Evolutionary conservation across 2,888 invertebrate species (phyloP).

Genomic region (Heteromurus nitidus): DNA sequence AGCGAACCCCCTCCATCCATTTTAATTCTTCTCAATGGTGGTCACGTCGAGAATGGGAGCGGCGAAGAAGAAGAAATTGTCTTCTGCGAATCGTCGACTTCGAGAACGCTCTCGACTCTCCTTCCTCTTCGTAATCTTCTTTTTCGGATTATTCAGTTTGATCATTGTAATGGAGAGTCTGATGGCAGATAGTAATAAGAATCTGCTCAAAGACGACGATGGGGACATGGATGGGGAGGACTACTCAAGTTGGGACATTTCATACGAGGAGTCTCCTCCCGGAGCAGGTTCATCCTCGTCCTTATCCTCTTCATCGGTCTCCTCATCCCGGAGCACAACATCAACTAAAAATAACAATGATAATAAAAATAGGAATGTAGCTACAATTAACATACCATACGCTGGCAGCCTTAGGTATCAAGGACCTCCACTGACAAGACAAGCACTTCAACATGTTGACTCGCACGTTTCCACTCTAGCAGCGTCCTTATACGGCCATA

Average conservation of each 20-base stretch:
- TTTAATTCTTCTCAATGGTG: conserved; percentile 28
- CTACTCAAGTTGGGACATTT: conserved; percentile 70
- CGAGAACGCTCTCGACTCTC: conserved; percentile 88
- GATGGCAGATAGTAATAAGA: conserved; percentile 78
- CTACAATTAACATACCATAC: conserved; percentile 56
- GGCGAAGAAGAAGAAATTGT: conserved; percentile 69
- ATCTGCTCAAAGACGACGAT: conserved; percentile 64
- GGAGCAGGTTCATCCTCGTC: conserved; percentile 46
- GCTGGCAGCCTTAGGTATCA: conserved; percentile 62
- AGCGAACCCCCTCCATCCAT: conserved; percentile 12
- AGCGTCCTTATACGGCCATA: conserved; percentile 36
- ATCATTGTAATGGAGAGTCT: conserved; percentile 91
- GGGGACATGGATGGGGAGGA: conserved; percentile 65
- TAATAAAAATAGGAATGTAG: conserved; percentile 47
- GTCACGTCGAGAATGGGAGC: conserved; percentile 55
- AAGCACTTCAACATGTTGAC: conserved; percentile 60
- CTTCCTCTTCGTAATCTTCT: conserved; percentile 92
- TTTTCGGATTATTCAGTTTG: conserved; percentile 90
- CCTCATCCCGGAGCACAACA: conserved; percentile 32
- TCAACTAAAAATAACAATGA: conserved; percentile 40
- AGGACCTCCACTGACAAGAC: conserved; percentile 40
- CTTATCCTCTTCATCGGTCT: conserved; percentile 26
- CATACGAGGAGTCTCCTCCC: conserved; percentile 71
- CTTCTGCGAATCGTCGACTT: conserved; percentile 68
- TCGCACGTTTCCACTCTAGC: conserved; percentile 51